These are phyloP conservation scores for Acanthococcus lagerstroemiae DNA, from an alignment of 2,888 invertebrate species.

Conservation along the genomic window DNA sequence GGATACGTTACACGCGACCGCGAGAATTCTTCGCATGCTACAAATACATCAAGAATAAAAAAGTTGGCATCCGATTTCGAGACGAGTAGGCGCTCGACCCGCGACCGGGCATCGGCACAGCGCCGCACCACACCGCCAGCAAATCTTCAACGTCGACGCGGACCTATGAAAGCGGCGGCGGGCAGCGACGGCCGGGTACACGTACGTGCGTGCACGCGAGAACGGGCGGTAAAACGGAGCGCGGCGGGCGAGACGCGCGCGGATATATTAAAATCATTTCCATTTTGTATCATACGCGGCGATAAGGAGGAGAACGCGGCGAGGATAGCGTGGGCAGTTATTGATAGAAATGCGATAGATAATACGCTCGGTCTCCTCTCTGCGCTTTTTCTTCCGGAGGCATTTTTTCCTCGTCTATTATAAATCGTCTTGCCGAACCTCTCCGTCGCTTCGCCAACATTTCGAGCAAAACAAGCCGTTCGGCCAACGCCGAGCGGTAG, in stretches of 20 bases:
- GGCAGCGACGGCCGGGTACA: neutral
- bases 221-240: too few relatives aligned
- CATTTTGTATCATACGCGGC: neutral
- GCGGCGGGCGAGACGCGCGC: too few relatives aligned
- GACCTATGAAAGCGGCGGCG: neutral
- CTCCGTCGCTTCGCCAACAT: too few relatives aligned
- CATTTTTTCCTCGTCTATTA: too few relatives aligned
- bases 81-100: constrained; percentile 3
- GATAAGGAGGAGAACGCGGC: neutral
- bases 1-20: neutral
- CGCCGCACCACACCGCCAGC: neutral
- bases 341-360: constrained; percentile 1
- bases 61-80: constrained; percentile 1
- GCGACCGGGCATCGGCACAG: too few relatives aligned
- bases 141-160: neutral
- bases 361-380: too few relatives aligned
- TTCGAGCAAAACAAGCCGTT: too few relatives aligned
- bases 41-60: neutral
- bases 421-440: too few relatives aligned
- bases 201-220: too few relatives aligned
- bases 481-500: too few relatives aligned
- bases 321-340: neutral
- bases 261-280: too few relatives aligned
- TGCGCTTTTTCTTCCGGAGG: too few relatives aligned
- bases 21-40: neutral